Evolutionary conservation across 2,888 invertebrate genomes (phyloP).

Genomic region (Trissolcus brochymenae): DNA sequence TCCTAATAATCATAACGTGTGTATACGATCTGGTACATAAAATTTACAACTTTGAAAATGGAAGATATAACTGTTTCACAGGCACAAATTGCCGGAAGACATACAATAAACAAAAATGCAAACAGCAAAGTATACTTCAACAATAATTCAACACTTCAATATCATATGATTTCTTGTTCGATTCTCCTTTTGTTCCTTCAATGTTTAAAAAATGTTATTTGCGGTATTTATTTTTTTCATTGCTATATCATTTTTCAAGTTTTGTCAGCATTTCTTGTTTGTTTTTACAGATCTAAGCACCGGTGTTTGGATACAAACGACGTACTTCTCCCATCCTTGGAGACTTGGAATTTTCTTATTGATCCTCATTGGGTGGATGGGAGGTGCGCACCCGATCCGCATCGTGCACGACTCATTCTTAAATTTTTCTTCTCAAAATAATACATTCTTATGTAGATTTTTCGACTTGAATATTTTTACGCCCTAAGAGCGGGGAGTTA

Average conservation of each 20-base stretch:
- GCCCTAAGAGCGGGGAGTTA: constrained; percentile 74
- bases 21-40: constrained; percentile 57
- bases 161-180: constrained; percentile 11
- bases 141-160: too few relatives aligned
- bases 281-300: constrained; percentile 19
- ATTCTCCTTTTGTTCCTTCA: constrained; percentile 11
- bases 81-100: constrained; percentile 76
- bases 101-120: constrained; percentile 62
- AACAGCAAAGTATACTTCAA: constrained; percentile 55
- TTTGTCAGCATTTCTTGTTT: too few relatives aligned
- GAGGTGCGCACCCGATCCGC: constrained; percentile 74
- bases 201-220: constrained; percentile 21
- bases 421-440: constrained; percentile 3
- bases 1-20: constrained; percentile 48
- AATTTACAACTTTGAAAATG: constrained; percentile 62
- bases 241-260: constrained; percentile 1
- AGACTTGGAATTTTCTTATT: constrained; percentile 4
- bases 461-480: constrained; percentile 39
- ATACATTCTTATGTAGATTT: background rate
- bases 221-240: background rate
- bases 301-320: constrained; percentile 48
- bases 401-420: constrained; percentile 55
- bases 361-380: constrained; percentile 59
- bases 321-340: constrained; percentile 57
- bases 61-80: constrained; percentile 73